A percentile compares a stretch with the other conserved stretches of the same genome.
phyloP scores from a whole-genome alignment of 2,797 vertebrate species.

The Otolemur crassicaudatus region DNA sequence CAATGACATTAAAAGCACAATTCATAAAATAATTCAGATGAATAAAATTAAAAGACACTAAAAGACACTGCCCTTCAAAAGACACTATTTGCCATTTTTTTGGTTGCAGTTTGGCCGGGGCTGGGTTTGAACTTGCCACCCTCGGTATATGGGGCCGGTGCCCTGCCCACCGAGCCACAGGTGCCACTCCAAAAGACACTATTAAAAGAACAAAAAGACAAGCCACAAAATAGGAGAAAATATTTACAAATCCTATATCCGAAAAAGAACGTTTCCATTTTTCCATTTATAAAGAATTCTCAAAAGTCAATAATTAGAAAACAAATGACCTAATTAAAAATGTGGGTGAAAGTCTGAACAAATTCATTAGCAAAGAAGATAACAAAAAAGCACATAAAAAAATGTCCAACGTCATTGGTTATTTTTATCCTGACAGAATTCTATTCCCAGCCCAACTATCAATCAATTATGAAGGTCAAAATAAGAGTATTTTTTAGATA shows the following conservation, averaged over 20 bases:
- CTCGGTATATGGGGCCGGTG: too few relatives aligned
- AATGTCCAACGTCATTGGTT: not conserved
- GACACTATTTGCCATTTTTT: not conserved
- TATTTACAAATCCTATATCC: not conserved
- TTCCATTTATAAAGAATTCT: not conserved
- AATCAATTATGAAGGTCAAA: not conserved
- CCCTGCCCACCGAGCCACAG: too few relatives aligned
- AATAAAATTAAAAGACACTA: not conserved
- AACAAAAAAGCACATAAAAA: not conserved
- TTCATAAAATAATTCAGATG: conserved; percentile 25
- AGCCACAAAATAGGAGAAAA: not conserved
- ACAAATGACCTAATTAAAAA: not conserved
- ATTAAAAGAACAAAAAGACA: conserved; percentile 34
- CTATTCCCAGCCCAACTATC: not conserved
- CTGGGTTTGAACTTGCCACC: too few relatives aligned
- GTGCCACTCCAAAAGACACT: not conserved
- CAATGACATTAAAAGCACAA: not conserved
- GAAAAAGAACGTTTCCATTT: not conserved
- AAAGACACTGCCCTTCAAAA: not conserved
- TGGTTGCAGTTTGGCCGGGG: too few relatives aligned
- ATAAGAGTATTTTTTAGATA: not conserved
- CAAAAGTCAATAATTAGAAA: conserved; percentile 12
- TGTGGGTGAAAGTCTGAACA: not conserved
- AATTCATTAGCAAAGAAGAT: not conserved
- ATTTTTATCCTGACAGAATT: not conserved